A percentile compares a stretch with the other conserved stretches of the same genome.
phyloP scores from a whole-genome alignment of 2,888 invertebrate genomes.

The Omphaloscelis lunosa region DNA sequence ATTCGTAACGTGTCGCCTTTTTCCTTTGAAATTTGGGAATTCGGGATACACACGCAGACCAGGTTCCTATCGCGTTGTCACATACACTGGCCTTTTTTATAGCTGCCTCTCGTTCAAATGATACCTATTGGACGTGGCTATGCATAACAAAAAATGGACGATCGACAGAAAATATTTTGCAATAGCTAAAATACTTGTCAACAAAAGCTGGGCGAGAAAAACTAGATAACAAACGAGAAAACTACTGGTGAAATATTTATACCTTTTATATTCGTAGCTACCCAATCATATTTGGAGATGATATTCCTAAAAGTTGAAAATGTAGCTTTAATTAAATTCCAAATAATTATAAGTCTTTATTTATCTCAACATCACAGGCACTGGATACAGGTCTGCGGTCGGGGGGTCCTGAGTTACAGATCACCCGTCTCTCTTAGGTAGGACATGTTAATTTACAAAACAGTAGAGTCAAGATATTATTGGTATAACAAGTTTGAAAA shows the following conservation, averaged over 20 bases:
- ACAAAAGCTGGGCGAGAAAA: not conserved
- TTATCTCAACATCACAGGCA: too few relatives aligned
- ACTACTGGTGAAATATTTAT: not conserved
- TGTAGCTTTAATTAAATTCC: not conserved
- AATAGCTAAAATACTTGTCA: not conserved
- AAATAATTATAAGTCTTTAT: too few relatives aligned
- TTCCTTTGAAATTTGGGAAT: constrained; percentile 33
- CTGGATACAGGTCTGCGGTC: too few relatives aligned
- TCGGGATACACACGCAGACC: constrained; percentile 32
- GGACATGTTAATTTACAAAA: too few relatives aligned
- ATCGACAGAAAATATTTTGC: constrained; percentile 10
- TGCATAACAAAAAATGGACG: constrained; percentile 1
- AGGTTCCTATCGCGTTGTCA: constrained; percentile 10
- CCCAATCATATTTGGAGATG: not conserved
- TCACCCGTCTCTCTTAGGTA: too few relatives aligned
- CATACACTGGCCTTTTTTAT: constrained; percentile 26
- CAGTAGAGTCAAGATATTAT: too few relatives aligned
- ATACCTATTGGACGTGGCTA: constrained; percentile 5
- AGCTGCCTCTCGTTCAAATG: not conserved
- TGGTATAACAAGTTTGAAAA: too few relatives aligned
- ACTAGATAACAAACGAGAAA: too few relatives aligned
- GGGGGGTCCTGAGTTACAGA: too few relatives aligned
- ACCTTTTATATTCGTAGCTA: not conserved
- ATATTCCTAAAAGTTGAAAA: not conserved
- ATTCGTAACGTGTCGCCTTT: constrained; percentile 12